A percentile compares a stretch with the other conserved stretches of the same genome.
phyloP scores from a whole-genome alignment of 2,888 invertebrate genomes.

The Salpingus planirostris region DNA sequence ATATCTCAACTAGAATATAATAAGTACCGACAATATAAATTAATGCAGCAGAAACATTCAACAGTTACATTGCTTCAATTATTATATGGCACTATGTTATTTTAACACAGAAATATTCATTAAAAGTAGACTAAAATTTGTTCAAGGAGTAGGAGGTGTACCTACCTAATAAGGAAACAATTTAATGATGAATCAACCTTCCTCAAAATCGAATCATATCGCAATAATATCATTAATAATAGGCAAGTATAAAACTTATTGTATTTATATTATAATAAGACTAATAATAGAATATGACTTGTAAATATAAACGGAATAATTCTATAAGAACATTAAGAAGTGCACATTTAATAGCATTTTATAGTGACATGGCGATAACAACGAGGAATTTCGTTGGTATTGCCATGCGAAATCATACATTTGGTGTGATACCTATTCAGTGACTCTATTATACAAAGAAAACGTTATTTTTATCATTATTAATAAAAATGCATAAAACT shows the following conservation, averaged over 20 bases:
- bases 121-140: too few relatives aligned
- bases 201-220: too few relatives aligned
- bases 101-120: too few relatives aligned
- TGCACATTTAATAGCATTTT: constrained; percentile 23
- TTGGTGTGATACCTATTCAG: constrained; percentile 38
- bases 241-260: constrained; percentile 10
- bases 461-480: constrained; percentile 10
- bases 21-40: constrained; percentile 4
- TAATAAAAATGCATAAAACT: constrained; percentile 11
- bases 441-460: constrained; percentile 28
- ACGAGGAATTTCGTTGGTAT: too few relatives aligned
- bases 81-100: constrained; percentile 21
- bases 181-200: constrained; percentile 12
- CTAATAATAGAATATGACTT: too few relatives aligned
- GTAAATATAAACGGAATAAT: too few relatives aligned
- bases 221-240: constrained; percentile 5
- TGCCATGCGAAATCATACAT: constrained; percentile 18
- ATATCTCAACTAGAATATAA: constrained; percentile 4
- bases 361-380: constrained; percentile 18
- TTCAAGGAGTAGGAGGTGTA: too few relatives aligned
- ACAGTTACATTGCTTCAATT: constrained; percentile 27
- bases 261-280: constrained; percentile 6
- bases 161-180: too few relatives aligned
- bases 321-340: too few relatives aligned
- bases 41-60: constrained; percentile 23